Evolutionary conservation across 2,888 invertebrate species (phyloP).

Genomic region (Drosophila birchii): DNA sequence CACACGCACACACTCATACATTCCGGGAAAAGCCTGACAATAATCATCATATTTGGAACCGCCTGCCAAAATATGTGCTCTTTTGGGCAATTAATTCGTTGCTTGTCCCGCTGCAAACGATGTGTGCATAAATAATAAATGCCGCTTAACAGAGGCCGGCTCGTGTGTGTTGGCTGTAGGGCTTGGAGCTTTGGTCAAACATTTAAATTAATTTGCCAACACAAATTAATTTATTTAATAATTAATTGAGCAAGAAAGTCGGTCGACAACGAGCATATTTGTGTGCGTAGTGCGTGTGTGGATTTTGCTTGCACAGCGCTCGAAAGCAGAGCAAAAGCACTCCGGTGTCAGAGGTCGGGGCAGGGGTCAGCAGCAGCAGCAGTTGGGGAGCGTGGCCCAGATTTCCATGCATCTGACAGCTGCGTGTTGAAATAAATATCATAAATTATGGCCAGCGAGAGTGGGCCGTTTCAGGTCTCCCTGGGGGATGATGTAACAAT

Average conservation of each 20-base stretch:
- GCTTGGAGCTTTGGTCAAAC: slow-evolving; percentile 49
- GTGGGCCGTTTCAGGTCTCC: slow-evolving; percentile 3
- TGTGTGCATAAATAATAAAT: slow-evolving; percentile 69
- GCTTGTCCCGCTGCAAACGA: slow-evolving; percentile 57
- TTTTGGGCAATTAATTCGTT: slow-evolving; percentile 64
- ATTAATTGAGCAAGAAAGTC: slow-evolving; percentile 78
- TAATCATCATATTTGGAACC: slow-evolving; percentile 49
- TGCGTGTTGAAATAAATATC: slow-evolving; percentile 63
- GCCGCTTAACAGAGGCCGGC: slow-evolving; percentile 32
- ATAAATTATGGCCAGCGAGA: slow-evolving; percentile 65
- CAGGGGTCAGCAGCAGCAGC: slow-evolving; percentile 9
- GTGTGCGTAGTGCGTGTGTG: slow-evolving; percentile 35
- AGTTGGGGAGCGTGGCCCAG: slow-evolving; percentile 46
- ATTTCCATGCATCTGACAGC: slow-evolving; percentile 72
- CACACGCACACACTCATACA: slow-evolving; percentile 14
- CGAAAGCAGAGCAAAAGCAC: neutral
- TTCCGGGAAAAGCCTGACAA: slow-evolving; percentile 1
- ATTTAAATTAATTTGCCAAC: slow-evolving; percentile 79
- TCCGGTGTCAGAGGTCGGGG: slow-evolving; percentile 29
- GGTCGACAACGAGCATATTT: slow-evolving; percentile 70
- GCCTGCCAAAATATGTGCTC: slow-evolving; percentile 35
- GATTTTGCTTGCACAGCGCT: slow-evolving; percentile 2
- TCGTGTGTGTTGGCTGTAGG: slow-evolving; percentile 4
- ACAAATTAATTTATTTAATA: slow-evolving; percentile 79
- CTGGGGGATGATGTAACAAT: neutral